Base-by-base conservation (phyloP, 2,888 invertebrate genomes). In the Podotricha telesiphe region DNA sequence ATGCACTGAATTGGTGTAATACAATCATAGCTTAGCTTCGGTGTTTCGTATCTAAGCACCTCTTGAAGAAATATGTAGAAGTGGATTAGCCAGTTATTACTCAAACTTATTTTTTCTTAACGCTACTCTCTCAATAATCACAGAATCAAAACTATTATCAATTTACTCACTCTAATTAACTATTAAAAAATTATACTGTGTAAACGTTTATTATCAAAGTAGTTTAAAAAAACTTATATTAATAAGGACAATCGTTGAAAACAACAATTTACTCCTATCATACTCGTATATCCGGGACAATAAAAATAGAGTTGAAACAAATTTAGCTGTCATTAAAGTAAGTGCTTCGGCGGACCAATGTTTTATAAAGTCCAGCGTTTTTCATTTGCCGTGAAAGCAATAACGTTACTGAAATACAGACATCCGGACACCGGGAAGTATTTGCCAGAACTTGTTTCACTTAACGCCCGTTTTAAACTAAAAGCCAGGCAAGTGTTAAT, bases 311-410 rank as follows among this genome's bases (percentile, higher is more conserved):
- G 22, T 51, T 65, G 51, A 63, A 59, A 70, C 61, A 70, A 71
- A 74, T 73, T 71, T 71, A 72, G 68, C 61, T 67, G 67, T 65
- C 51, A 72, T 68, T 70, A 69, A 65, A 67, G 67, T 69, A 65
- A 71, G 70, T 73, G 70, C 68, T 73, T 68, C 50, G 53, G 47
- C 66, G 34, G 63, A 56, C 68, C 68, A 68, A 66, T 64, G 66
- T 63, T 73, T 70, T 58, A 73, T 70, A 66, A 64, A 65, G 71
- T 71, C 68, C 71, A 55, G 34, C 71, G 69, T 73, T 71, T 73
- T 73, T 73, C 67, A 71, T 73, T 72, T 68, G 65, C 63, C 63
- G 70, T 73, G 66, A 73, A 70, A 73, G 72, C 72, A 72, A 72
- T 72, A 70, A 72, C 65, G 69, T 62, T 55, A 48, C 63, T 70